A percentile compares a stretch with the other conserved stretches of the same genome.
Conservation (phyloP, 2,888 invertebrate genomes). For the Lycophotia porphyrea region DNA sequence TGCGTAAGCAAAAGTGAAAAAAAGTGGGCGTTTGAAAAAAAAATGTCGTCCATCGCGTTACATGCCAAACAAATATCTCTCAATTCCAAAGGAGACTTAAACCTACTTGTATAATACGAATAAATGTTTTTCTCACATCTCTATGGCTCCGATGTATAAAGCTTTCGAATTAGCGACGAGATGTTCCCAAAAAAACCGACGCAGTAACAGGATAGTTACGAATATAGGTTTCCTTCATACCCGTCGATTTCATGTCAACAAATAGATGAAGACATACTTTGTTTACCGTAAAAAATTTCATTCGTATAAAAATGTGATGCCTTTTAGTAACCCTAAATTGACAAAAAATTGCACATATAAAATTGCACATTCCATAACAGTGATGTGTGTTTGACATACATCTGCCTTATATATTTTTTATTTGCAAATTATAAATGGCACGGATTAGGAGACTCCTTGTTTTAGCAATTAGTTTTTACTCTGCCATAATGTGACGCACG, state of each 20-base stretch:
- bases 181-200: conserved; percentile 45
- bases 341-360: conserved; percentile 52
- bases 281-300: background rate
- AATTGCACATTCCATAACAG: conserved; percentile 45
- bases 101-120: conserved; percentile 86
- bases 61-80: conserved; percentile 84
- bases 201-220: conserved; percentile 25
- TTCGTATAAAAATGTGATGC: conserved; percentile 46
- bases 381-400: conserved; percentile 19
- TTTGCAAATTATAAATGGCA: conserved; percentile 13
- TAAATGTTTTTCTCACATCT: conserved; percentile 86
- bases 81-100: conserved; percentile 88
- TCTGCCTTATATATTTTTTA: conserved; percentile 2
- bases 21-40: conserved; percentile 74
- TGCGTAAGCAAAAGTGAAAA: conserved; percentile 80
- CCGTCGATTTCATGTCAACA: conserved; percentile 45
- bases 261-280: conserved; percentile 19
- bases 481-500: conserved; percentile 49
- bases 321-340: conserved; percentile 28
- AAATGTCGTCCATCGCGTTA: conserved; percentile 83
- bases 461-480: conserved; percentile 35
- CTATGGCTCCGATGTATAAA: conserved; percentile 82
- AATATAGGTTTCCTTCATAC: conserved; percentile 31
- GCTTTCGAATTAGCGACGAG: conserved; percentile 73
- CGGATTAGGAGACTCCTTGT: conserved; percentile 27